Conservation (phyloP, 2,113 vertebrate species). For the Naja naja region DNA sequence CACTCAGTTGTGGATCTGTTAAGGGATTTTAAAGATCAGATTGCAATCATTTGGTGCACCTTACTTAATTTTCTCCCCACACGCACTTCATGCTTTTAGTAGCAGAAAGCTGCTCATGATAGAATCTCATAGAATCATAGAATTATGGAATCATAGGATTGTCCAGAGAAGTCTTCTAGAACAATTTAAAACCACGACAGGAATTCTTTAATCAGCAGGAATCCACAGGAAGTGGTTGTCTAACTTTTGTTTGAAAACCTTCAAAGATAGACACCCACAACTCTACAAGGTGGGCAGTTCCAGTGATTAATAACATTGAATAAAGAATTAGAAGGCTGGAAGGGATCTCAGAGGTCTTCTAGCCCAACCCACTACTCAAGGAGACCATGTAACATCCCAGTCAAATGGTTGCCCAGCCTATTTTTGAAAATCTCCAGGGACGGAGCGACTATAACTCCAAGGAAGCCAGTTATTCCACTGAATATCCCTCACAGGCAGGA, state of each 20-base stretch:
- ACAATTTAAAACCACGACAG: not conserved
- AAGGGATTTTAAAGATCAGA: conserved; percentile 34
- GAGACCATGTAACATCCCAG: no score
- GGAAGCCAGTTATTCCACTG: not conserved
- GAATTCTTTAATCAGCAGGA: not conserved
- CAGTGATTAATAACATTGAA: not conserved
- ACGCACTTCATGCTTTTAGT: not conserved
- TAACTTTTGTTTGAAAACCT: not conserved
- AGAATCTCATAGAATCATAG: not conserved
- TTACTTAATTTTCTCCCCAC: conserved; percentile 23
- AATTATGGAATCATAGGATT: not conserved
- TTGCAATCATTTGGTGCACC: conserved; percentile 28
- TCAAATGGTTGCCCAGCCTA: no score
- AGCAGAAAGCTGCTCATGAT: not conserved
- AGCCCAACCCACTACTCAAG: no score
- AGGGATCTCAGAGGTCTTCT: no score
- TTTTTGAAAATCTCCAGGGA: no score
- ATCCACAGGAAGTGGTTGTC: not conserved
- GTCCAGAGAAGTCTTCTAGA: not conserved
- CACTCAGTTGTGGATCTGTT: conserved; percentile 38
- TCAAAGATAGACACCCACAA: not conserved
- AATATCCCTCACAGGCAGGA: not conserved
- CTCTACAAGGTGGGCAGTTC: not conserved
- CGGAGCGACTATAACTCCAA: no score
- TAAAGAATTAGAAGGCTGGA: no score